These are phyloP conservation scores for Scaptomyza reducta DNA, from an alignment of 2,888 invertebrate species.

Conservation along the genomic window DNA sequence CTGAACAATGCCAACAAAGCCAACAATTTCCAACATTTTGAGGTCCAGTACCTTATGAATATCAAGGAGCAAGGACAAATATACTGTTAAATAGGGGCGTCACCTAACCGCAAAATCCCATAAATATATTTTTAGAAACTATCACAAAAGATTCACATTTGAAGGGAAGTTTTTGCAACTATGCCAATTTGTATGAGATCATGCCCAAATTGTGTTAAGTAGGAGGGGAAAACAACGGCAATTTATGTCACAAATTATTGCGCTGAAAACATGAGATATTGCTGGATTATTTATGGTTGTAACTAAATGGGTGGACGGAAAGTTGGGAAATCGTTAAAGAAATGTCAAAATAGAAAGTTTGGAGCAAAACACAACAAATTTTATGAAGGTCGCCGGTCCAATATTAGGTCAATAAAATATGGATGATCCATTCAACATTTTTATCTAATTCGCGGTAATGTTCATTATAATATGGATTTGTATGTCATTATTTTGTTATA, in stretches of 20 bases:
- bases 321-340: neutral
- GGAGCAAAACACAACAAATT: neutral
- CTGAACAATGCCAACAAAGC: slow-evolving; percentile 45
- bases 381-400: neutral
- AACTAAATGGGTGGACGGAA: slow-evolving; percentile 26
- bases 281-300: slow-evolving; percentile 10
- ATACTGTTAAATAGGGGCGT: slow-evolving; percentile 61
- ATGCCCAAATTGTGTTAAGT: slow-evolving; percentile 38
- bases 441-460: neutral
- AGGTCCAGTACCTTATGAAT: slow-evolving; percentile 16
- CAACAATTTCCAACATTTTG: slow-evolving; percentile 16
- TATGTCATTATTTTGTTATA: neutral
- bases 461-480: neutral
- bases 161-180: slow-evolving; percentile 33
- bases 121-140: slow-evolving; percentile 57
- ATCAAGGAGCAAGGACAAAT: slow-evolving; percentile 25
- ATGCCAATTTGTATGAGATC: slow-evolving; percentile 26
- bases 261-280: slow-evolving; percentile 51
- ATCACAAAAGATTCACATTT: slow-evolving; percentile 38
- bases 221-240: slow-evolving; percentile 41
- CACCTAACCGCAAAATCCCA: slow-evolving; percentile 52
- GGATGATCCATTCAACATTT: neutral
- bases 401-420: no score
- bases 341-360: neutral
- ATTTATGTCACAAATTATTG: slow-evolving; percentile 51